Conservation (phyloP, 2,888 invertebrate species). For the Oxyteleia sp. region DNA sequence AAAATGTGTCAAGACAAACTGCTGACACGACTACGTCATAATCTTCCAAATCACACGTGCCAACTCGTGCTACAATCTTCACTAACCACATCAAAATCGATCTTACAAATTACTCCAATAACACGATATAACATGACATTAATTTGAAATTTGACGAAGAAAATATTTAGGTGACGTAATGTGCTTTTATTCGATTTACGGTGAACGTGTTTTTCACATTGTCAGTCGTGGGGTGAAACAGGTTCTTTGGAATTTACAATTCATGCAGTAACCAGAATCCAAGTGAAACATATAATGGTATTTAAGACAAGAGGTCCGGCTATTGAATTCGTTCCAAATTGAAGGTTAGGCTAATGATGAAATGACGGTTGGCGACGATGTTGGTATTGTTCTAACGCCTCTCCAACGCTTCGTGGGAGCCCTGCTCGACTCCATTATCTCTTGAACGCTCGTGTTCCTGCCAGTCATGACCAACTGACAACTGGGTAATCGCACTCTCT, state of each 20-base stretch:
- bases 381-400: conserved; percentile 83
- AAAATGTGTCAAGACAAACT: too few species aligned
- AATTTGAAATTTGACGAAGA: conserved; percentile 53
- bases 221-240: conserved; percentile 77
- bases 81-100: conserved; percentile 4
- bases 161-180: conserved; percentile 65
- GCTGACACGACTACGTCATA: too few species aligned
- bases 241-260: conserved; percentile 86
- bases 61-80: neutral
- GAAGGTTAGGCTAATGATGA: conserved; percentile 84
- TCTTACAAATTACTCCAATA: conserved; percentile 13
- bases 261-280: conserved; percentile 84
- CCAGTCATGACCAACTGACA: conserved; percentile 79
- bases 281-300: conserved; percentile 86
- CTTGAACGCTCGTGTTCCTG: conserved; percentile 63
- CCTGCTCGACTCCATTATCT: conserved; percentile 78
- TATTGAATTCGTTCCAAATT: conserved; percentile 81
- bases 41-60: neutral
- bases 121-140: conserved; percentile 25
- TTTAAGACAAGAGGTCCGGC: conserved; percentile 82
- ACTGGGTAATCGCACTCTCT: conserved; percentile 69
- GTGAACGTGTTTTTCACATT: conserved; percentile 74
- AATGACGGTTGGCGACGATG: conserved; percentile 81
- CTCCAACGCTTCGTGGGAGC: conserved; percentile 80
- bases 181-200: conserved; percentile 62